These are phyloP conservation scores for Sinosuthora webbiana DNA, from an alignment of 2,113 vertebrate species.

Conservation along the genomic window DNA sequence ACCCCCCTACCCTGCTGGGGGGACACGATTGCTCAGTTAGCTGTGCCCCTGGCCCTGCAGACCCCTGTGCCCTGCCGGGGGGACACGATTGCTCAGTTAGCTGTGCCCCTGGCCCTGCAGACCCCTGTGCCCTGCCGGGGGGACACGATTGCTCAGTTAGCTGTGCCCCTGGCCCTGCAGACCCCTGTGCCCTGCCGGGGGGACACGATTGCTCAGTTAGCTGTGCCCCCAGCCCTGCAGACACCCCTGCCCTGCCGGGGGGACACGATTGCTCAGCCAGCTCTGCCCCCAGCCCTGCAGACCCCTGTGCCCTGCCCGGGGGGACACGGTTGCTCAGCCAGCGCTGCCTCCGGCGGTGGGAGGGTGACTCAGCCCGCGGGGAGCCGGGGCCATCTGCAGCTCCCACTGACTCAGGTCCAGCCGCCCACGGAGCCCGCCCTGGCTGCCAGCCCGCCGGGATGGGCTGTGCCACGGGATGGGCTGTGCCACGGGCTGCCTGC, in stretches of 20 bases:
- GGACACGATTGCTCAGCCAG: no score
- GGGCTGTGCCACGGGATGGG: rapidly evolving
- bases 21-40: neutral
- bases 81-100: neutral
- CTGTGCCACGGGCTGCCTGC: rapidly evolving
- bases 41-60: no score
- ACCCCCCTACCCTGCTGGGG: no score
- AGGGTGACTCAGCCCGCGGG: neutral
- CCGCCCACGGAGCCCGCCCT: neutral
- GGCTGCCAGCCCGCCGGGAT: neutral
- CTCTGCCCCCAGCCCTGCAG: neutral
- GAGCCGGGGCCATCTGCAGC: neutral
- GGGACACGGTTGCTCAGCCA: neutral
- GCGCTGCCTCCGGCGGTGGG: neutral
- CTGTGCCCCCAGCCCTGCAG: neutral
- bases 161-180: no score
- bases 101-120: no score
- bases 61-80: rapidly evolving
- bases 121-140: rapidly evolving
- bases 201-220: neutral
- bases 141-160: neutral
- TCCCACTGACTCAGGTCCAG: neutral
- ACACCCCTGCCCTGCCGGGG: no score
- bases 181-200: rapidly evolving
- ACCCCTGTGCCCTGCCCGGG: rapidly evolving